Conservation (phyloP, 2,113 vertebrate genomes). For the Physeter macrocephalus region DNA sequence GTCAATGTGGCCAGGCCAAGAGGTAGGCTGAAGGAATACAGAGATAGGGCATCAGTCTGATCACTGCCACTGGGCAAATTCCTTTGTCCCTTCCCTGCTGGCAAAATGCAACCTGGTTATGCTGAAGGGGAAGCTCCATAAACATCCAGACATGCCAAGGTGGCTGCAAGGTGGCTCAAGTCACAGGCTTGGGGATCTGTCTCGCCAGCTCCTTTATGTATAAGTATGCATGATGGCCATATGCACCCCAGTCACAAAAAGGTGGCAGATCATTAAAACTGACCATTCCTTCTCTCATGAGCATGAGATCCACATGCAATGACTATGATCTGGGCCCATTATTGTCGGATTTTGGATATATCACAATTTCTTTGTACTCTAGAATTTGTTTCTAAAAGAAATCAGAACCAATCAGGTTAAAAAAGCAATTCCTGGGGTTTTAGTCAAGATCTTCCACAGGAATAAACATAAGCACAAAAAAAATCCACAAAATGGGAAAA, state of each 20-base stretch:
- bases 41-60: neutral
- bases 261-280: neutral
- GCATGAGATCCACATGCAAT: neutral
- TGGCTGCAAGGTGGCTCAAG: neutral
- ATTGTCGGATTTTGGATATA: neutral
- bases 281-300: neutral
- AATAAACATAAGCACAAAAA: neutral
- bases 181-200: neutral
- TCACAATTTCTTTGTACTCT: neutral
- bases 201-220: neutral
- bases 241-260: neutral
- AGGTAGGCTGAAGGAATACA: neutral
- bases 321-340: neutral
- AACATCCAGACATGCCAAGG: neutral
- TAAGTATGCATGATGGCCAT: neutral
- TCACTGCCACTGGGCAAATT: neutral
- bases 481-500: conserved; percentile 25
- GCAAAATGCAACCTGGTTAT: neutral
- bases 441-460: neutral
- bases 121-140: neutral
- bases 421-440: neutral
- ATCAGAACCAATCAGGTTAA: conserved; percentile 18
- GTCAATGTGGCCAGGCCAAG: neutral
- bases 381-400: conserved; percentile 32
- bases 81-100: neutral